These are phyloP conservation scores for Geodia barretti DNA, from an alignment of 37 sponge, comb jelly and placozoan species.

Conservation along the genomic window DNA sequence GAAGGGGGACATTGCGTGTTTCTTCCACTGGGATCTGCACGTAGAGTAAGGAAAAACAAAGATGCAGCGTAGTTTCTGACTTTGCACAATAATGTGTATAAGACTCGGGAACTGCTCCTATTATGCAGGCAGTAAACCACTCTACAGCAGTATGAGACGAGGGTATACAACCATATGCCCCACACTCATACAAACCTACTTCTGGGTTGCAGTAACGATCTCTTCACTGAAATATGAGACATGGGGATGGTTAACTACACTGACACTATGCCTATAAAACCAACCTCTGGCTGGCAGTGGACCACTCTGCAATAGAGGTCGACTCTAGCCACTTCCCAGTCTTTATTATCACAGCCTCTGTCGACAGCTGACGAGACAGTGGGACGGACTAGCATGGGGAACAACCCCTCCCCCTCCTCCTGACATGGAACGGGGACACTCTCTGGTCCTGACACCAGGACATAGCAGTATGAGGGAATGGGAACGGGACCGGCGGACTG, in stretches of 20 bases:
- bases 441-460: neutral
- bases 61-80: no score
- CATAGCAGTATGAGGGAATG: slow-evolving; percentile 8
- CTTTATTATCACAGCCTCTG: neutral
- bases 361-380: neutral
- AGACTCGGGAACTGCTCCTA: no score
- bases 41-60: no score
- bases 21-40: no score
- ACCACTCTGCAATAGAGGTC: neutral
- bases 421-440: neutral
- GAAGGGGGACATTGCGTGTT: no score
- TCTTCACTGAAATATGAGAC: no score
- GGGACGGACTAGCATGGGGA: neutral
- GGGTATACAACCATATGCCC: neutral
- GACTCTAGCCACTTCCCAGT: neutral
- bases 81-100: no score
- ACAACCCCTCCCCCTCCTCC: neutral
- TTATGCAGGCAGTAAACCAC: neutral
- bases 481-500: neutral
- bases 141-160: neutral
- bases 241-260: no score
- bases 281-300: slow-evolving; percentile 8
- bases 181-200: neutral
- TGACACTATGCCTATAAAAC: no score
- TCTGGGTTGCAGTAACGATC: no score